Conservation (phyloP, 2,888 invertebrate genomes). For the Pilophorus perplexus region DNA sequence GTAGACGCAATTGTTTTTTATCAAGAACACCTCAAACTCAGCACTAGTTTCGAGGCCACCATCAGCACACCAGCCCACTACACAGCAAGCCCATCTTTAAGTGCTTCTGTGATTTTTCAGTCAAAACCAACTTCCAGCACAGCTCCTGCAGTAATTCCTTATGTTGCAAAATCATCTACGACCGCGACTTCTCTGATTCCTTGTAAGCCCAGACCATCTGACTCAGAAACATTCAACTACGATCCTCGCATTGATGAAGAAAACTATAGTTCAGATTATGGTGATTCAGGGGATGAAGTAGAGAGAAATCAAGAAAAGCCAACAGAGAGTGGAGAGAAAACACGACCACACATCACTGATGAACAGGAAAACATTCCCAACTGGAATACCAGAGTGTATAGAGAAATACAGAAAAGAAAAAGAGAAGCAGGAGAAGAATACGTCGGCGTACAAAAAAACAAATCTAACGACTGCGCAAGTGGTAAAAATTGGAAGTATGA, state of each 20-base stretch:
- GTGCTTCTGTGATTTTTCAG: not conserved
- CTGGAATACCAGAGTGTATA: not conserved
- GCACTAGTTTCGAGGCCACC: not conserved
- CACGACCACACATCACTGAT: not conserved
- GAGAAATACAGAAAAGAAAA: constrained; percentile 16
- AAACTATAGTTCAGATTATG: not conserved
- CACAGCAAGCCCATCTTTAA: too few relatives aligned
- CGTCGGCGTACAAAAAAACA: not conserved
- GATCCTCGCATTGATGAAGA: not conserved
- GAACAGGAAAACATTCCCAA: not conserved
- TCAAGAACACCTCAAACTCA: not conserved
- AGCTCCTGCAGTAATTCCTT: not conserved
- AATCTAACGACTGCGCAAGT: not conserved
- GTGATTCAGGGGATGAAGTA: not conserved
- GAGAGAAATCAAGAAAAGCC: not conserved
- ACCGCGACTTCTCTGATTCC: not conserved
- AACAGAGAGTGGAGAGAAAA: not conserved
- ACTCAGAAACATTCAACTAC: not conserved
- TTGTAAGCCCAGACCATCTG: too few relatives aligned
- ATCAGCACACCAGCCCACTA: not conserved
- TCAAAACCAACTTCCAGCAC: not conserved
- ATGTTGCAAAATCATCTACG: too few relatives aligned
- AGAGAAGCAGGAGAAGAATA: not conserved
- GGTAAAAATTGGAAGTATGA: constrained; percentile 1
- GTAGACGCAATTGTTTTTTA: not conserved